Evolutionary conservation across 2,113 vertebrate species (phyloP).

Genomic region (Podarcis raffonei): DNA sequence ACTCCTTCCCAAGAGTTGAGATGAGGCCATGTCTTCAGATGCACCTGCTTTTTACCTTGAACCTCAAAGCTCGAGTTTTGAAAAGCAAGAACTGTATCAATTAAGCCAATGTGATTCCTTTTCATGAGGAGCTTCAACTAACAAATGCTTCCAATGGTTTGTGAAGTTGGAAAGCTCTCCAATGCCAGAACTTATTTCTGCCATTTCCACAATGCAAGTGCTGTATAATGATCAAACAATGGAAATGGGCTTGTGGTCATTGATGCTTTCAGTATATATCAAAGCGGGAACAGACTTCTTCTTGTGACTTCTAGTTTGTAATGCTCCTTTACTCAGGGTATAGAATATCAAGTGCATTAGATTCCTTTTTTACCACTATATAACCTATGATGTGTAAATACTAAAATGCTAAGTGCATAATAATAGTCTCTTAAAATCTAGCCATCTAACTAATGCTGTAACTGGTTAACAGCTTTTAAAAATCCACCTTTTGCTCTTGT

Average conservation of each 20-base stretch:
- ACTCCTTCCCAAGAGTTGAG: constrained; percentile 57
- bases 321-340: constrained; percentile 75
- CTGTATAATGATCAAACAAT: constrained; percentile 26
- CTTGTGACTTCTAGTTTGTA: constrained; percentile 55
- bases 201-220: constrained; percentile 45
- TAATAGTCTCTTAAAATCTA: constrained; percentile 48
- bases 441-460: constrained; percentile 41
- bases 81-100: constrained; percentile 35
- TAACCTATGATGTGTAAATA: constrained; percentile 57
- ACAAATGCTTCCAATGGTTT: background rate
- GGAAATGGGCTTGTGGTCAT: constrained; percentile 49
- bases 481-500: constrained; percentile 25
- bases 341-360: constrained; percentile 70
- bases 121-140: background rate
- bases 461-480: constrained; percentile 23
- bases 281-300: constrained; percentile 51
- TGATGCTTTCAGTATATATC: constrained; percentile 49
- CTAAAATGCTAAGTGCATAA: constrained; percentile 38
- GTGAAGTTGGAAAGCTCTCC: constrained; percentile 27
- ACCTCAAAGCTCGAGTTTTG: constrained; percentile 16
- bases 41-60: constrained; percentile 30
- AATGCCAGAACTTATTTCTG: constrained; percentile 12
- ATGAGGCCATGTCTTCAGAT: constrained; percentile 28
- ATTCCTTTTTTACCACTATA: constrained; percentile 63
- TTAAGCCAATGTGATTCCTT: constrained; percentile 29